phyloP scores from a whole-genome alignment of 30 jellyfish, hydroid and myxozoan genomes.

The Nemopilema nomurai region DNA sequence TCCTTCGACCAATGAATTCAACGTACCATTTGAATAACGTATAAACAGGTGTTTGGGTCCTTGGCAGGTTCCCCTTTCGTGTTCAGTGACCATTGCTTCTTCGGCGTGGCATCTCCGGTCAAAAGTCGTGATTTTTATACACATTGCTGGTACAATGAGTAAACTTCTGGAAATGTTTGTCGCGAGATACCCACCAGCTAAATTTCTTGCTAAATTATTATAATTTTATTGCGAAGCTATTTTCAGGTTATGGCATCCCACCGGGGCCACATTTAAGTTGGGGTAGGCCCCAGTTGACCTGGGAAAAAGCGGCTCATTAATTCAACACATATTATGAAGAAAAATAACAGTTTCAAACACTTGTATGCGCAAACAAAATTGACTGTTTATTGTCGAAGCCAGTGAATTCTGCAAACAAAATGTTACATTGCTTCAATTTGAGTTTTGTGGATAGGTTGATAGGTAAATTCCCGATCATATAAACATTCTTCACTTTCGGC shows the following conservation, averaged over 20 bases:
- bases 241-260: not conserved
- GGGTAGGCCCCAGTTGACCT: too few relatives aligned
- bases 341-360: too few relatives aligned
- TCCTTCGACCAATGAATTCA: not conserved
- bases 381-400: too few relatives aligned
- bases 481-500: too few relatives aligned
- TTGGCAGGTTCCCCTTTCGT: conserved; percentile 39
- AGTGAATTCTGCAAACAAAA: too few relatives aligned
- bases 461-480: too few relatives aligned
- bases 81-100: conserved; percentile 27
- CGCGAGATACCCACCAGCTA: not conserved
- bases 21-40: conserved; percentile 15
- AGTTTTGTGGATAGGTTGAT: too few relatives aligned
- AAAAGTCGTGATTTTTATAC: conserved; percentile 27
- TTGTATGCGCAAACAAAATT: too few relatives aligned
- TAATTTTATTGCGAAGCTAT: not conserved
- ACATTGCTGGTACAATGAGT: conserved; percentile 4
- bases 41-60: conserved; percentile 31
- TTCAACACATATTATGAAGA: too few relatives aligned
- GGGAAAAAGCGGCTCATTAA: too few relatives aligned
- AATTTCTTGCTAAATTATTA: not conserved
- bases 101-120: not conserved
- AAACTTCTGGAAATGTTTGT: not conserved
- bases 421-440: too few relatives aligned
- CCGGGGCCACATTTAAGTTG: too few relatives aligned